phyloP scores from a whole-genome alignment of 1,140 invertebrate genomes.

The Chymomyza costata region DNA sequence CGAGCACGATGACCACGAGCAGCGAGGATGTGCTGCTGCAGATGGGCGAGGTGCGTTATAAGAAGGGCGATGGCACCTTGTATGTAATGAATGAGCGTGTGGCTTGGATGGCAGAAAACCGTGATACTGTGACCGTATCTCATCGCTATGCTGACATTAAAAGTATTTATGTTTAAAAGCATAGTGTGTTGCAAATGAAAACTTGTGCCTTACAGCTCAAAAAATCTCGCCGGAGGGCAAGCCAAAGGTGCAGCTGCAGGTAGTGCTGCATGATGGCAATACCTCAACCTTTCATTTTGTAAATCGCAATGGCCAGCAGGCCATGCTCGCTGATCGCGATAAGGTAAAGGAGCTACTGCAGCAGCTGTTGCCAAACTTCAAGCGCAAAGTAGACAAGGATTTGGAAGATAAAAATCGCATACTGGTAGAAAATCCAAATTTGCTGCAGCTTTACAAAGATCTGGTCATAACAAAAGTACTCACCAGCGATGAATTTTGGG shows the following conservation, averaged over 20 bases:
- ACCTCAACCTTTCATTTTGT: slow-evolving; percentile 99
- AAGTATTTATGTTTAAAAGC: too few species aligned
- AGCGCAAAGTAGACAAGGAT: slow-evolving; percentile 94
- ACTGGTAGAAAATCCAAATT: slow-evolving; percentile 87
- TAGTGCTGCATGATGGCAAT: slow-evolving; percentile 94
- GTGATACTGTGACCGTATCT: slow-evolving; percentile 92
- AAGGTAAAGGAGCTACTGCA: slow-evolving; percentile 95
- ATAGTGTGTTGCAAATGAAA: neutral
- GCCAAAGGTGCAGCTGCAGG: slow-evolving; percentile 98
- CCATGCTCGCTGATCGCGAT: slow-evolving; percentile 93
- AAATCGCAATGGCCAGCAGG: slow-evolving; percentile 87
- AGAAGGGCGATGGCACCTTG: slow-evolving; percentile 96
- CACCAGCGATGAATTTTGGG: slow-evolving; percentile 97
- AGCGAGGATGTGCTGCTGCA: slow-evolving; percentile 94
- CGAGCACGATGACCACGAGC: slow-evolving; percentile 67
- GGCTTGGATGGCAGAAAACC: slow-evolving; percentile 96
- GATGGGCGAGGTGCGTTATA: slow-evolving; percentile 93
- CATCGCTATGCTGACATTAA: slow-evolving; percentile 98
- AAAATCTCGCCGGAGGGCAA: slow-evolving; percentile 99
- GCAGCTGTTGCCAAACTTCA: slow-evolving; percentile 95
- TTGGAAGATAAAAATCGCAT: slow-evolving; percentile 91
- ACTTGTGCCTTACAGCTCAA: slow-evolving; percentile 86
- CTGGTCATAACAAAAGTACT: slow-evolving; percentile 95
- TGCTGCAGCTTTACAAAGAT: slow-evolving; percentile 92
- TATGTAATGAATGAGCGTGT: slow-evolving; percentile 97